Evolutionary conservation across 2,113 vertebrate genomes (phyloP).

Genomic region (Corydoras sp.): DNA sequence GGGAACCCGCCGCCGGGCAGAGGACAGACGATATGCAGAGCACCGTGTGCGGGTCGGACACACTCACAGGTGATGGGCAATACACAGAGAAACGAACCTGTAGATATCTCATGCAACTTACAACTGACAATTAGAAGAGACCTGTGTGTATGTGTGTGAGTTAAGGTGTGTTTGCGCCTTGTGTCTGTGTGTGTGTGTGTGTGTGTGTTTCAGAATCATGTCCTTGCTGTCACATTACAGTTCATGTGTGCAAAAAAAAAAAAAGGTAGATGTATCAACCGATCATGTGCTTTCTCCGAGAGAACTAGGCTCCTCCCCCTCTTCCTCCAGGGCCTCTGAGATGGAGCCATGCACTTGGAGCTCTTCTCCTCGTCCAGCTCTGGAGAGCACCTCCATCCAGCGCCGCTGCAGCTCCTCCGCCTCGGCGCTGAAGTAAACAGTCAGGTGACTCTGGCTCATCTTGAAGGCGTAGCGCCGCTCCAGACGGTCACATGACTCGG

Average conservation of each 20-base stretch:
- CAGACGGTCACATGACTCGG: slow-evolving; percentile 77
- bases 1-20: slow-evolving; percentile 33
- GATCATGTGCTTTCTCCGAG: slow-evolving; percentile 65
- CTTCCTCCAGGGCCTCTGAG: slow-evolving; percentile 72
- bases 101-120: slow-evolving; percentile 54
- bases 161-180: slow-evolving; percentile 31
- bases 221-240: slow-evolving; percentile 34
- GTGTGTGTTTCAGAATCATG: slow-evolving; percentile 32
- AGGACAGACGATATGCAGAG: slow-evolving; percentile 20
- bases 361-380: slow-evolving; percentile 79
- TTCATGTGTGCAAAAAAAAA: slow-evolving; percentile 42
- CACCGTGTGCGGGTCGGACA: slow-evolving; percentile 32
- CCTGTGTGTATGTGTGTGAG: slow-evolving; percentile 32
- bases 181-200: slow-evolving; percentile 30
- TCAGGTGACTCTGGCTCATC: slow-evolving; percentile 86
- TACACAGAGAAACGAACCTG: slow-evolving; percentile 46
- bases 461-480: slow-evolving; percentile 81
- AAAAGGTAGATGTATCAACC: slow-evolving; percentile 18
- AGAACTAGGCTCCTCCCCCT: slow-evolving; percentile 58
- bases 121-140: slow-evolving; percentile 45
- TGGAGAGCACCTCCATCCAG: slow-evolving; percentile 78
- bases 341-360: slow-evolving; percentile 59
- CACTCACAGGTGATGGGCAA: slow-evolving; percentile 46
- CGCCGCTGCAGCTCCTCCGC: slow-evolving; percentile 78
- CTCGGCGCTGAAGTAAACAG: slow-evolving; percentile 84